Percentiles rank a stretch among this genome's conserved stretches.
Evolutionary conservation across 2,797 vertebrate species (phyloP).

Genomic region (Calcarius lapponicus): DNA sequence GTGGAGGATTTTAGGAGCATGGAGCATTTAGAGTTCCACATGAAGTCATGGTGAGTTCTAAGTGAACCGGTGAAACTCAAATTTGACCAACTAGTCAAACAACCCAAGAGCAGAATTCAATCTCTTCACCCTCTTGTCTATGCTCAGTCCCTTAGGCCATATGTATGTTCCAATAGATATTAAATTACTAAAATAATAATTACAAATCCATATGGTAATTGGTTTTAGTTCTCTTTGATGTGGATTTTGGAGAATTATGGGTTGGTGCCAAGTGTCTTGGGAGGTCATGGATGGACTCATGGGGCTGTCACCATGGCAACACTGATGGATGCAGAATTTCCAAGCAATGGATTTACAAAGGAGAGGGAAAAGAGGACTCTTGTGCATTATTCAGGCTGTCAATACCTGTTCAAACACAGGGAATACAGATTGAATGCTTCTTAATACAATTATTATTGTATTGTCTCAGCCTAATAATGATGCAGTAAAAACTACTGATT

Average conservation of each 20-base stretch:
- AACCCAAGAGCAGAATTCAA: neutral
- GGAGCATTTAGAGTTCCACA: neutral
- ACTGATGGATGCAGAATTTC: conserved; percentile 15
- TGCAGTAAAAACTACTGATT: neutral
- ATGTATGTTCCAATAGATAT: neutral
- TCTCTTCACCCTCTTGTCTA: neutral
- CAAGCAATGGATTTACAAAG: neutral
- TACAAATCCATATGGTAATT: neutral
- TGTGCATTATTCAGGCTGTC: neutral
- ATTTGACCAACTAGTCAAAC: neutral
- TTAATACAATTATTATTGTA: conserved; percentile 1
- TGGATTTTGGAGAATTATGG: neutral
- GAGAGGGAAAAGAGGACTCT: neutral
- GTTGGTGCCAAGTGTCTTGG: conserved; percentile 16
- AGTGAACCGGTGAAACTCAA: neutral
- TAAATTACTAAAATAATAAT: conserved; percentile 8
- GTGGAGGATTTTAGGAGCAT: neutral
- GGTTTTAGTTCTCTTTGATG: neutral
- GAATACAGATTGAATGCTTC: neutral
- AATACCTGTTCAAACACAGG: conserved; percentile 18
- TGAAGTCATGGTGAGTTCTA: neutral
- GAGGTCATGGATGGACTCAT: neutral
- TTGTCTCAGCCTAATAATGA: neutral
- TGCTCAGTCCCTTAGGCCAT: neutral
- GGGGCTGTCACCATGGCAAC: conserved; percentile 17